phyloP scores from a whole-genome alignment of 2,113 vertebrate species.

The Danionella cerebrum region DNA sequence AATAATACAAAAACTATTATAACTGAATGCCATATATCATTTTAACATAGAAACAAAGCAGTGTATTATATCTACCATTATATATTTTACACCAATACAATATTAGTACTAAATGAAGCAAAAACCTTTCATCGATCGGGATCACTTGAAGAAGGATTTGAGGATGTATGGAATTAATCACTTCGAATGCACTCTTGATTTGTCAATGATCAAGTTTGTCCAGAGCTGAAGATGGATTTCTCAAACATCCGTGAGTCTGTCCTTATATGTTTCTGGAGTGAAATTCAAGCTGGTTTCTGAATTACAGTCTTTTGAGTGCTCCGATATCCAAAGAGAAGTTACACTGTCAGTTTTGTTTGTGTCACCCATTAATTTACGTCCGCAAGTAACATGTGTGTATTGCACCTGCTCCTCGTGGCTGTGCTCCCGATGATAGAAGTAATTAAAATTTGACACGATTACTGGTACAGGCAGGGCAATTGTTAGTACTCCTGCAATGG shows the following conservation, averaged over 20 bases:
- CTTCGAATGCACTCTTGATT: too few species aligned
- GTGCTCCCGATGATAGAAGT: slow-evolving; percentile 84
- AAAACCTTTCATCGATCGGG: too few species aligned
- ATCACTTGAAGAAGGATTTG: too few species aligned
- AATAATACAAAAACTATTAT: too few species aligned
- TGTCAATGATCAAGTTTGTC: too few species aligned
- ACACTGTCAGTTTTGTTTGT: slow-evolving; percentile 69
- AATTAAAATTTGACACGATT: slow-evolving; percentile 72
- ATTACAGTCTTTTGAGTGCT: slow-evolving; percentile 67
- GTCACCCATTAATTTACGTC: slow-evolving; percentile 70
- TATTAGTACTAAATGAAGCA: too few species aligned
- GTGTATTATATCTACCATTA: too few species aligned
- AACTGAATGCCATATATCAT: too few species aligned
- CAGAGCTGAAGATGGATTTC: not conserved
- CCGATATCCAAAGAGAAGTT: slow-evolving; percentile 72
- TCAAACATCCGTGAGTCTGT: slow-evolving; percentile 62
- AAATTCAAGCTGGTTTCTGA: slow-evolving; percentile 53
- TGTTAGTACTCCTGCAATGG: slow-evolving; percentile 87
- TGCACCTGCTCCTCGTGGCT: slow-evolving; percentile 78
- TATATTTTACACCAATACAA: too few species aligned
- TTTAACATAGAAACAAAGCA: too few species aligned
- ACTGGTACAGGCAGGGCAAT: slow-evolving; percentile 83
- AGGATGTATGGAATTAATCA: too few species aligned
- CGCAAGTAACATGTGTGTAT: slow-evolving; percentile 84
- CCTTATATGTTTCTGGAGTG: slow-evolving; percentile 44